Base-by-base conservation (phyloP, 2,113 vertebrate species). In the Spheniscus mendiculus region DNA sequence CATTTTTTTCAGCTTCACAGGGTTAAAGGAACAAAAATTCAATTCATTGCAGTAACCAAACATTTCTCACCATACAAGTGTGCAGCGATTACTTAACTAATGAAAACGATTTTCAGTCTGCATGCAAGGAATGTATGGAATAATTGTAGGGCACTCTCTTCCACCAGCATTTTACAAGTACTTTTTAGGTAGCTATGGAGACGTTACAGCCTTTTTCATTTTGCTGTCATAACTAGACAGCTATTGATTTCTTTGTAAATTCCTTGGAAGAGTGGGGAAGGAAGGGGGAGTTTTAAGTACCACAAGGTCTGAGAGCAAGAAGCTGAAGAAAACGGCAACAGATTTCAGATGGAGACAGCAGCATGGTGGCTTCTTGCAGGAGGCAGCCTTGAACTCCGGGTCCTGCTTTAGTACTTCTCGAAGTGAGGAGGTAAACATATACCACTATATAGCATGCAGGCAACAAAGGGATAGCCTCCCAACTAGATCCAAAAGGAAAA, bases 181-280 rank as follows among this genome's bases (percentile, higher is more conserved):
- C 55, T 87, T 93, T 95, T 94, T 81, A 96, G 73, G 93, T 83
- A 89, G 91, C 87, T 86, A 92, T 50, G 40, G 34, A 96, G 93
- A 97, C 40, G 26, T 87, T 91, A 66, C n/a, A 93, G 52, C 44
- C 42, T 50, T 92, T 93, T 90, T 66, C 63, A 88, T 90, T 89
- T 85, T 87, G 42, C 95, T 97, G 66, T 80, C 67, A 93, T 89
- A 91, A 86, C 47, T 61, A 88, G 80, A 93, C 62, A 92, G 80
- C 77, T 91, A 89, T 14, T 69, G 78, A 95, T 83, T 95, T 88
- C 82, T 90, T 85, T 65, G 70, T 15, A 61, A 96, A 95, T 92
- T 94, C 65, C 49, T 82, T 56, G 32, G 81, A 94, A 93, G 44
- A 65, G 36, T 40, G 11, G 40, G 70, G 87, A 81, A 82, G 67